Evolutionary conservation across 2,888 invertebrate species (phyloP), one percentile per base, ranked within the genome.

Genomic region (Protonemura montana): DNA sequence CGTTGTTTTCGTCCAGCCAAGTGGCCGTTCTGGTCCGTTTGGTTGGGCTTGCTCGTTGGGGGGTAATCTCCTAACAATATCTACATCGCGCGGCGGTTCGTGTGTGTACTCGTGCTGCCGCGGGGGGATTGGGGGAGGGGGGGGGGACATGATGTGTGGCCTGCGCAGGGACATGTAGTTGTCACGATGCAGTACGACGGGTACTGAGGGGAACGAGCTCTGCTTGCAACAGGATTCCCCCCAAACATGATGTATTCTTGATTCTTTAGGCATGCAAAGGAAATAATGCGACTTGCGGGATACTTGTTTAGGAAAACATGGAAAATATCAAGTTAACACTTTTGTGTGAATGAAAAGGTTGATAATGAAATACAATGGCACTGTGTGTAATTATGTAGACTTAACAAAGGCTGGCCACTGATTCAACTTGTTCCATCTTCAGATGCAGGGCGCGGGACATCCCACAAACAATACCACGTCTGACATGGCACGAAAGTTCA

Each of bases 111-210:
- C 41, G 41, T 41, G 41, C 41, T 13, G 41, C 6, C 41, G 41
- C 41, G 41, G 41, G 41, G 41, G 41, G 41, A 5, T 5, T 2
- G 59, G 59, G 59, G 59, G 16, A 21, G 59, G 59, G 59, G 59
- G 16, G 59, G 59, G 16, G 59, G 59, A 1, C 59, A 1, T 21
- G 59, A 59, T 59, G 59, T 59, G 59, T 59, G 59, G 59, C 59
- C 59, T 35, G 35, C 35, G 35, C 3, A 3, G 35, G n/a, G n/a
- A n/a, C 35, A 21, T 59, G 59, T 10, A 16, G 59, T 5, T 26
- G 80, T 26, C 80, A 26, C 80, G 80, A 80, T 25, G 16, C 28
- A 80, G 28, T 80, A n/a, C n/a, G 80, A 80, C 26, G 26, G 80
- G 80, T 26, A 21, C 80, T 80, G 27, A 28, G 80, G 3, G 80